Evolutionary conservation across 2,888 invertebrate genomes (phyloP), one percentile per base, ranked within the genome.

Genomic region (Acholoe squamosa): DNA sequence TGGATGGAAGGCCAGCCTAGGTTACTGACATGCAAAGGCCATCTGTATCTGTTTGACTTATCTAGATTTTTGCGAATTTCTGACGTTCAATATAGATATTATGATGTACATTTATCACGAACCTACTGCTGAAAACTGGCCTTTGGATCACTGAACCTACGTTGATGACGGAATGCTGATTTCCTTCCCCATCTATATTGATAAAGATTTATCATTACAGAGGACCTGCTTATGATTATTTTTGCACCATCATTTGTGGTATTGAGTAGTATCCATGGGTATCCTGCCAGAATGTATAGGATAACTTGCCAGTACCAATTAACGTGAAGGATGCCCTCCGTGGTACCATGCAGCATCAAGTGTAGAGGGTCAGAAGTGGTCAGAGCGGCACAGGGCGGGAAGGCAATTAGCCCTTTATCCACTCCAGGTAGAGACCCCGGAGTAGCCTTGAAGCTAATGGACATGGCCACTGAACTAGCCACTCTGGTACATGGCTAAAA

Each of bases 401-500:
- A 61, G 61, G 19, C 61, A 61, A 61, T 61, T 61, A 61, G 61
- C 61, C 61, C 61, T 19, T 61, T 61, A 61, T n/a, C 61, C 61
- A n/a, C 61, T 61, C 61, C 61, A n/a, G 61, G 61, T 19, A 61
- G n/a, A n/a, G 61, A n/a, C 19, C 61, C 5, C 14, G 61, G 5
- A 61, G 61, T 19, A 61, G 61, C 22, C 61, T 3, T n/a, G 19
- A 43, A 19, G 61, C 22, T 61, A 61, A 61, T 61, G 61, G 43
- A 61, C 22, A n/a, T n/a, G 61, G 61, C 7, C 22, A 19, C 12
- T 61, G 7, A 61, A 61, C 61, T n/a, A n/a, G 61, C 61, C 61
- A 61, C 14, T 61, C 61, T 61, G 61, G 61, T n/a, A n/a, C 7
- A 61, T 7, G 43, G 43, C 10, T 43, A 43, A 43, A 43, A 43